phyloP scores from a whole-genome alignment of 2,113 vertebrate genomes.

The Alethe diademata region DNA sequence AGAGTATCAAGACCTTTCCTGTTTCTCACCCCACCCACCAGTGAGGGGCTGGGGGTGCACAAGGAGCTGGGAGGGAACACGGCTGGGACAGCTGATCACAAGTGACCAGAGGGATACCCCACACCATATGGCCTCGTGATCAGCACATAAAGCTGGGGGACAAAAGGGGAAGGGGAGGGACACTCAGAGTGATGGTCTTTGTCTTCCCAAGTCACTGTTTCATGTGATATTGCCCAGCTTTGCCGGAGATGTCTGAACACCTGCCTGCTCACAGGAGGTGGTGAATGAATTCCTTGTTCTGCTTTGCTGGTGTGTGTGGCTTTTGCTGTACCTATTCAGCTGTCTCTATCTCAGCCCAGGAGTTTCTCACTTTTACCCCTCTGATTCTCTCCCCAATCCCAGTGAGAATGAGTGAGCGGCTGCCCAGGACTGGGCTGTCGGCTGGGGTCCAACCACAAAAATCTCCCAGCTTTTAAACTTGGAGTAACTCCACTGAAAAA shows the following conservation, averaged over 20 bases:
- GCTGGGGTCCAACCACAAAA: background rate
- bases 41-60: background rate
- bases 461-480: background rate
- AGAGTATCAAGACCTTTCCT: background rate
- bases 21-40: background rate
- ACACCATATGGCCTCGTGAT: background rate
- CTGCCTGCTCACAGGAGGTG: background rate
- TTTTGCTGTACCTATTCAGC: background rate
- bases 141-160: background rate
- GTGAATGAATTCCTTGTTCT: background rate
- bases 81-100: background rate
- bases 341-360: background rate
- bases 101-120: background rate
- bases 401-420: fast-evolving
- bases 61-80: background rate
- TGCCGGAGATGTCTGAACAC: background rate
- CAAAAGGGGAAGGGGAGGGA: background rate
- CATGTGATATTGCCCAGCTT: fast-evolving
- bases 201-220: background rate
- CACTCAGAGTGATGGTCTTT: background rate
- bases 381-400: background rate
- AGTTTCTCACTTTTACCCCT: background rate
- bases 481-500: background rate
- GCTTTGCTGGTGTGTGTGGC: background rate
- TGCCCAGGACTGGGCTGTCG: background rate